Base-by-base conservation (phyloP, 2,113 vertebrate species). In the Otocyon megalotis region DNA sequence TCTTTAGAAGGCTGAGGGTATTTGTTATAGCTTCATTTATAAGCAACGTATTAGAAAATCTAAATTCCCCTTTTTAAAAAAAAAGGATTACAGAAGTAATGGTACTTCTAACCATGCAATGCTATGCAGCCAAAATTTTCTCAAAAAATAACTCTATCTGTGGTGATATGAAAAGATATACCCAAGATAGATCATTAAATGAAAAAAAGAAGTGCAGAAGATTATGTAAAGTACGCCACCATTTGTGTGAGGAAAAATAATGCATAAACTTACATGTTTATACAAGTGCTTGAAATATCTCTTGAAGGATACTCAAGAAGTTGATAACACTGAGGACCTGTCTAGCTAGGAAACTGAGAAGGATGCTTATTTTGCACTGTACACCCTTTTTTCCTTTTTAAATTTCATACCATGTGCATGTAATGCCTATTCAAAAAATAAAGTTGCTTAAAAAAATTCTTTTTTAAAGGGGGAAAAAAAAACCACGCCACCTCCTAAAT, bases 31-130 rank as follows among this genome's bases (percentile, higher is more conserved):
- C 19, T 63, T 92, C 37, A 8, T 76, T 83, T 56, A 15, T 72
- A 82, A 74, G n/a, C 77, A 63, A 83, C 54, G 28, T 83, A 90
- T 28, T 90, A 76, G n/a, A n/a, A 94, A 94, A 83, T 63, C 67
- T 43, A 35, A 60, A 15, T 94, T 94, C 62, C 24, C 77, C 62
- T 89, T 53, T 72, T 89, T 53, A 32, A 65, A 72, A 35, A 72
- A 35, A 74, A 82, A 17, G 56, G 56, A 54, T 56, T 90, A 76
- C 63, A 83, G 43, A 74, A 56, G 56, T 74, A 28, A 62, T 32
- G 67, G 58, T 83, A 14, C 43, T 94, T 83, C 65, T 89, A 72
- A 28, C 19, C 3, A 28, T 32, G n/a, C 74, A 76, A 37, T 24
- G 74, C 28, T 19, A 50, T 5, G 24, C 53, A 88, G 63, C 84